Conservation (phyloP, 2,888 invertebrate genomes). For the Drosophila fulvimacula region DNA sequence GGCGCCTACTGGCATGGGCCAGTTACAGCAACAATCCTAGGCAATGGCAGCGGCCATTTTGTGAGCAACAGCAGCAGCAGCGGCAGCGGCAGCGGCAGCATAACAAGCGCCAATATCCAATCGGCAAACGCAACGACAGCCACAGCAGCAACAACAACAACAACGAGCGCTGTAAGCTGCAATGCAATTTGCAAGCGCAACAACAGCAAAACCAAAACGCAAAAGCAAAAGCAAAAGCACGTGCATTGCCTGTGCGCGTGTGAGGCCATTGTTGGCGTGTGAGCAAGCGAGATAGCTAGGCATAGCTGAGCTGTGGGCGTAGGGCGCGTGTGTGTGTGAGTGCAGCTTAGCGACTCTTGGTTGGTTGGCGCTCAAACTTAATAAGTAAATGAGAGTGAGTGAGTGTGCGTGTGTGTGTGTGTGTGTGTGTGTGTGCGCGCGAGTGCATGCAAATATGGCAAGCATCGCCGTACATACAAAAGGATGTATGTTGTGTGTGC, state of each 20-base stretch:
- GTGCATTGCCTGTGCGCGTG: constrained; percentile 42
- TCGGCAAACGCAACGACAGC: constrained; percentile 48
- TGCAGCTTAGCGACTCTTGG: constrained; percentile 51
- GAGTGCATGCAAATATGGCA: neutral
- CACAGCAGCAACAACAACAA: constrained; percentile 30
- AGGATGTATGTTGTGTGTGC: neutral
- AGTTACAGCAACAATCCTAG: constrained; percentile 16
- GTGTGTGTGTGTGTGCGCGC: neutral
- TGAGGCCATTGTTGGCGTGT: neutral
- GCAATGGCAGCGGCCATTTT: constrained; percentile 51
- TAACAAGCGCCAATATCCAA: constrained; percentile 32
- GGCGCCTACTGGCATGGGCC: constrained; percentile 34
- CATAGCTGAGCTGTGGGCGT: constrained; percentile 19
- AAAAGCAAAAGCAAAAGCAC: constrained; percentile 33
- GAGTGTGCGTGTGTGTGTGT: neutral
- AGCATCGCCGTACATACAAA: constrained; percentile 7
- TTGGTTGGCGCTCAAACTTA: constrained; percentile 37
- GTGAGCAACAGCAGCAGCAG: constrained; percentile 32
- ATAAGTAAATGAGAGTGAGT: neutral
- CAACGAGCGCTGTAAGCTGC: constrained; percentile 7
- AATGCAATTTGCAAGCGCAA: constrained; percentile 51
- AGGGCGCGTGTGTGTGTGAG: constrained; percentile 18
- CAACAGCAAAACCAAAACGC: constrained; percentile 21
- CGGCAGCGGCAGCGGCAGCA: constrained; percentile 7
- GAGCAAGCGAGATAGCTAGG: constrained; percentile 10